Evolutionary conservation across 2,797 vertebrate species (phyloP), one percentile per base, ranked within the genome.

Genomic region (Lagorchestes hirsutus): DNA sequence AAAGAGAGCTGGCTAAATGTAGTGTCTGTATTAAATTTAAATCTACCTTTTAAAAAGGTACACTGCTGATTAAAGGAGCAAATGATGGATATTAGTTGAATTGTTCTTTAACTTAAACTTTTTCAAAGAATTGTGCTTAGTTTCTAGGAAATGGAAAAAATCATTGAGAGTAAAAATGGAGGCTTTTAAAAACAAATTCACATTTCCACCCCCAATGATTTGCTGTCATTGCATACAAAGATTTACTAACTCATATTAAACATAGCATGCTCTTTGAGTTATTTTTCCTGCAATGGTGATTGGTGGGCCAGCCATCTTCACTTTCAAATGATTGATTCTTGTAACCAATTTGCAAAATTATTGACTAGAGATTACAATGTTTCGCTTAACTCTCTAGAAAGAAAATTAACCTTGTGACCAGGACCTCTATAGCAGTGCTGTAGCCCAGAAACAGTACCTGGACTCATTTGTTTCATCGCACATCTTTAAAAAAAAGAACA

Each of bases 141-240:
- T 96, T 97, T 90, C 90, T 93, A 92, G 58, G 90, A 90, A 96
- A 96, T 93, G 87, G 67, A 91, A 92, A 97, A 97, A 92, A 95
- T 62, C 29, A 95, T 91, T 93, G 90, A 55, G 90, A 5, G 1
- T 95, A 52, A 90, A 95, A 94, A 94, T 96, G 90, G 90, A 50
- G 55, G 91, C 96, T 97, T 67, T 96, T 58, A 90, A 93, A 96
- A 96, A 74, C 93, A 95, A 96, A 92, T 94, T 95, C 13, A 56
- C 34, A 59, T 94, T 97, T 95, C 93, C 29, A 24, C 87, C 54
- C 94, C 56, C 24, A 57, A 27, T 57, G 34, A 16, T 93, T 95
- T 92, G 94, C 8, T 82, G 92, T 94, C 90, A 95, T 96, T 92
- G 90, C 31, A 27, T 52, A 11, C 55, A 52, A 91, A 98, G 95